A percentile compares a stretch with the other conserved stretches of the same genome.
Conservation (phyloP, 1,140 invertebrate species). For the Drosophila bifasciata region DNA sequence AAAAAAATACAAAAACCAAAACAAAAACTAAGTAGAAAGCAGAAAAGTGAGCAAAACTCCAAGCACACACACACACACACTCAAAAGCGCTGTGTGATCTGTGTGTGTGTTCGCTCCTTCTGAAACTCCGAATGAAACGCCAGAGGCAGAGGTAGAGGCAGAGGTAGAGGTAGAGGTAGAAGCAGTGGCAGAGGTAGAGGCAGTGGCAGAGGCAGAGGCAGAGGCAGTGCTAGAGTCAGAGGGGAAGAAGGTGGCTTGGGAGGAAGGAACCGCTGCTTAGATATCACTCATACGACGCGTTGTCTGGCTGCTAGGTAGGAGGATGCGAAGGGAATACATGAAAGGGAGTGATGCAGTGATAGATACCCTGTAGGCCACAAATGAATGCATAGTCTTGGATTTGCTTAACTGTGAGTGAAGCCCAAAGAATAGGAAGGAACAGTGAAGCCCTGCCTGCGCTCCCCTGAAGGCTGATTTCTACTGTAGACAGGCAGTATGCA, state of each 20-base stretch:
- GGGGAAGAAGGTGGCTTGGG: too few species aligned
- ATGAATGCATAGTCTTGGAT: too few species aligned
- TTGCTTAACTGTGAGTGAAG: too few species aligned
- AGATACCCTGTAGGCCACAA: too few species aligned
- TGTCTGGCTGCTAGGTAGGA: constrained; percentile 32
- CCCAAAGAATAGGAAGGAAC: too few species aligned
- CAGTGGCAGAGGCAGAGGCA: constrained; percentile 3
- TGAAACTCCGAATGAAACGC: neutral
- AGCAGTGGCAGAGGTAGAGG: constrained; percentile 2
- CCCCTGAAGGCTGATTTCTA: too few species aligned
- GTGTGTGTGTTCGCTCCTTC: constrained; percentile 16
- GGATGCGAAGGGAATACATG: too few species aligned
- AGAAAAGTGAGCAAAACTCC: too few species aligned
- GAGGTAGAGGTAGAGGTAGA: neutral
- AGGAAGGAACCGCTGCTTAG: constrained; percentile 29
- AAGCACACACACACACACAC: constrained; percentile 15
- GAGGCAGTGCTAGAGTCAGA: constrained; percentile 1
- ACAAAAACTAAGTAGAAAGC: constrained; percentile 1
- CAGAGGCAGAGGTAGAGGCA: constrained; percentile 1
- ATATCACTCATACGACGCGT: constrained; percentile 73
- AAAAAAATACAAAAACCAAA: neutral
- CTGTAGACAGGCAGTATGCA: too few species aligned
- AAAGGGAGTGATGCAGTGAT: too few species aligned
- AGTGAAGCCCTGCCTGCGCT: too few species aligned
- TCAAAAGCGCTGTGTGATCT: constrained; percentile 1